A percentile compares a stretch with the other conserved stretches of the same genome.
These are phyloP conservation scores for Antrozous pallidus DNA, from an alignment of 2,797 vertebrate genomes.

Conservation along the genomic window DNA sequence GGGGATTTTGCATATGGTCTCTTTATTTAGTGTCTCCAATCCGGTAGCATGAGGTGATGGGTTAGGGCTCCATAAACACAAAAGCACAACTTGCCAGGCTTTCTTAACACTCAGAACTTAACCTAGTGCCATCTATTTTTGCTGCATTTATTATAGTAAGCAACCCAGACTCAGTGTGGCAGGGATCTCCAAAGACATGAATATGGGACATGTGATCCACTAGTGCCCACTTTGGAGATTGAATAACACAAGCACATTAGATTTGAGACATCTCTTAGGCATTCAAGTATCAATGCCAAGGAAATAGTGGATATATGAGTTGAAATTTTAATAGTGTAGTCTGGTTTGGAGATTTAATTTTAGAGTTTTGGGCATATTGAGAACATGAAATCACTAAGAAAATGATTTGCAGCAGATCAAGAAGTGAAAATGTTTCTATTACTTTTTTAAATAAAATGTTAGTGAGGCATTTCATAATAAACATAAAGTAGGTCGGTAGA, in stretches of 20 bases:
- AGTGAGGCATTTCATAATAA: neutral
- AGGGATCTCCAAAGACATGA: neutral
- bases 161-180: neutral
- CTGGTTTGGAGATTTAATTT: neutral
- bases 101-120: neutral
- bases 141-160: neutral
- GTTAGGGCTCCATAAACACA: neutral
- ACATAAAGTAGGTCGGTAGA: neutral
- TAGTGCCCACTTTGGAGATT: neutral
- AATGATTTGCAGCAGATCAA: neutral
- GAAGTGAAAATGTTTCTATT: neutral
- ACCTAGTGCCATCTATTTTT: neutral
- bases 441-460: neutral
- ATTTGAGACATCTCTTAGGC: neutral
- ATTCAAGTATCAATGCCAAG: neutral
- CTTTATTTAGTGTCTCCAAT: neutral
- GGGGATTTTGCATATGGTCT: neutral
- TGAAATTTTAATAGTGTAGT: neutral
- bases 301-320: neutral
- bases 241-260: neutral
- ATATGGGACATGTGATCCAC: neutral
- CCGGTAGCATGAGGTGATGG: neutral
- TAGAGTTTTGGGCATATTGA: neutral
- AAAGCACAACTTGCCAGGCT: neutral
- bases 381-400: neutral